Conservation (phyloP, 2,113 vertebrate genomes). For the Laticauda colubrina region DNA sequence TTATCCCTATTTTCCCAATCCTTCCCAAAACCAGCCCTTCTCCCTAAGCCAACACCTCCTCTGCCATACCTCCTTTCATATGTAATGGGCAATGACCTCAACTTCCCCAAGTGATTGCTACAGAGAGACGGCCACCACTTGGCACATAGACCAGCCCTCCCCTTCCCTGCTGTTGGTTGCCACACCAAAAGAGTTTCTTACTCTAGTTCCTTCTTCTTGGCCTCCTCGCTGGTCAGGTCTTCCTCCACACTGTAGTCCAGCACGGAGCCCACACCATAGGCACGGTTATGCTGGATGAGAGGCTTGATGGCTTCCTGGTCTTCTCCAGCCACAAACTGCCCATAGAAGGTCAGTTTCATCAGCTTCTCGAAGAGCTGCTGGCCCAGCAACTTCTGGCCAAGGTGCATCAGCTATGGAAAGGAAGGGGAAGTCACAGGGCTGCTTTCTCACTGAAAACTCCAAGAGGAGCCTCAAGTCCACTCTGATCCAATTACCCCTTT, state of each 20-base stretch:
- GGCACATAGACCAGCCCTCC: too few species aligned
- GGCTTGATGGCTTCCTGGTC: conserved; percentile 84
- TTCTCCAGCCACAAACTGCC: conserved; percentile 92
- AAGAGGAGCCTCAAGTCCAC: background rate
- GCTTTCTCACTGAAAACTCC: background rate
- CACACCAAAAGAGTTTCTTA: conserved; percentile 48
- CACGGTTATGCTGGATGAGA: conserved; percentile 78
- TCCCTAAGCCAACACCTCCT: background rate
- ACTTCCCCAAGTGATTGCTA: background rate
- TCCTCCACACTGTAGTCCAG: conserved; percentile 89
- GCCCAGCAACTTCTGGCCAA: conserved; percentile 77
- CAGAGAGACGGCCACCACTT: background rate
- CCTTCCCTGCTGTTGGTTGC: background rate
- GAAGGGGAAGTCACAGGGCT: background rate
- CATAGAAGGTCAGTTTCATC: conserved; percentile 94
- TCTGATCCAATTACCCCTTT: background rate
- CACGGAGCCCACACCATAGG: conserved; percentile 85
- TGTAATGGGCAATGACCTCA: background rate
- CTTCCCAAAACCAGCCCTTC: background rate
- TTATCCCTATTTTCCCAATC: background rate
- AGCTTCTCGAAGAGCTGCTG: conserved; percentile 76
- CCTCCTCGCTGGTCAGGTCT: conserved; percentile 76
- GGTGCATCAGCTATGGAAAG: conserved; percentile 70
- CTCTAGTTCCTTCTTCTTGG: conserved; percentile 69
- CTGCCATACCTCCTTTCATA: background rate